Conservation (phyloP, 2,888 invertebrate genomes). For the Nesidiocoris tenuis region DNA sequence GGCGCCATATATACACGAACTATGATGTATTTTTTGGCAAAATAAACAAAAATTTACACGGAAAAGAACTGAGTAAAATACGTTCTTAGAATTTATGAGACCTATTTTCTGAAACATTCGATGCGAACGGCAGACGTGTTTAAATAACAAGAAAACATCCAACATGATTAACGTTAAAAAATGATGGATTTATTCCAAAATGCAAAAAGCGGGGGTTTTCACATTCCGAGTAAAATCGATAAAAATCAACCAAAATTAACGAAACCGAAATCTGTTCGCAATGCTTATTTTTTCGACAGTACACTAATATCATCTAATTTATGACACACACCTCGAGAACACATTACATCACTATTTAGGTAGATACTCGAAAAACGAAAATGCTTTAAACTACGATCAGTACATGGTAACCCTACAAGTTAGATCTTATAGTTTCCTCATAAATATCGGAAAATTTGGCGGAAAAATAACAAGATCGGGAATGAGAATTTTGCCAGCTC, state of each 20-base stretch:
- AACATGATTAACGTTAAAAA: not conserved
- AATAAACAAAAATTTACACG: constrained; percentile 37
- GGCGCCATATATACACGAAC: constrained; percentile 32
- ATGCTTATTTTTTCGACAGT: constrained; percentile 11
- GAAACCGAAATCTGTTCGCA: not conserved
- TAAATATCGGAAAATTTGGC: not conserved
- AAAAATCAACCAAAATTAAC: constrained; percentile 10
- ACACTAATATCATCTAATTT: constrained; percentile 32
- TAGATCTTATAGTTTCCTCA: constrained; percentile 4
- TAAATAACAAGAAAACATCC: not conserved
- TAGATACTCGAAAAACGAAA: constrained; percentile 30
- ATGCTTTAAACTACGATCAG: constrained; percentile 44
- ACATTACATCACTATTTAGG: constrained; percentile 41
- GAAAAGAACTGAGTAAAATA: constrained; percentile 17
- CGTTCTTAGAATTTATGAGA: constrained; percentile 36
- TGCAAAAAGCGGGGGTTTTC: not conserved
- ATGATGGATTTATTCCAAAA: not conserved
- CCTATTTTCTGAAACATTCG: constrained; percentile 21
- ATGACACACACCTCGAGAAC: constrained; percentile 41
- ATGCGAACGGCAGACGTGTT: not conserved
- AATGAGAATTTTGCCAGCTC: too few species aligned
- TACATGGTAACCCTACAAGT: constrained; percentile 48
- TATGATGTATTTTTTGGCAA: constrained; percentile 36
- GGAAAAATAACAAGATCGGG: too few species aligned
- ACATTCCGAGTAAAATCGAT: constrained; percentile 1